Evolutionary conservation across 2,113 vertebrate species (phyloP).

Genomic region (Picathartes gymnocephalus): DNA sequence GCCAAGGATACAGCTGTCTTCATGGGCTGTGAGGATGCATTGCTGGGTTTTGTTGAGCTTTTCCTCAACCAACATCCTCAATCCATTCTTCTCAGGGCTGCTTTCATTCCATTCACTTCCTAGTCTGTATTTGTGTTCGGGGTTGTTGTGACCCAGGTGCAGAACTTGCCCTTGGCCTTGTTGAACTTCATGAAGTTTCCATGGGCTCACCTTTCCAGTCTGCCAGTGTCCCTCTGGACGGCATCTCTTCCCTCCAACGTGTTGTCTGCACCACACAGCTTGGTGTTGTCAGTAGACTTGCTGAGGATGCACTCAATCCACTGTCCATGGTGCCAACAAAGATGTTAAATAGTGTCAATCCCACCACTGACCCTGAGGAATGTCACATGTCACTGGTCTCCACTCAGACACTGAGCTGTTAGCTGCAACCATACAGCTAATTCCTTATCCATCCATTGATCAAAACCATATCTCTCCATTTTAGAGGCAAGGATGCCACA

Average conservation of each 20-base stretch:
- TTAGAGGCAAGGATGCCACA: not conserved
- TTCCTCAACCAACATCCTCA: not conserved
- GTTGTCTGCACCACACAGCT: not conserved
- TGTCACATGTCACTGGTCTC: not conserved
- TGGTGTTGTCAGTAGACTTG: not conserved
- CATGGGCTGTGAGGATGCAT: not conserved
- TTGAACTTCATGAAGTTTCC: not conserved
- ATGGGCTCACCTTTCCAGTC: not conserved
- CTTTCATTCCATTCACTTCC: not conserved
- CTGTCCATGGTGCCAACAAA: not conserved
- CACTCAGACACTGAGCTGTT: not conserved
- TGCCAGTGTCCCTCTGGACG: not conserved
- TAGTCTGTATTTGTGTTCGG: not conserved
- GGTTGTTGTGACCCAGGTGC: accelerated
- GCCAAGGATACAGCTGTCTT: not conserved
- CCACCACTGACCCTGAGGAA: not conserved
- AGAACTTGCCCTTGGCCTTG: not conserved
- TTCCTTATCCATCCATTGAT: not conserved
- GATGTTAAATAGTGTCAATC: accelerated
- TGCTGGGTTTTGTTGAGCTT: not conserved
- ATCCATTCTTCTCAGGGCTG: not conserved
- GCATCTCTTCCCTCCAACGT: not conserved
- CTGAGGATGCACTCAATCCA: not conserved
- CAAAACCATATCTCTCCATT: not conserved
- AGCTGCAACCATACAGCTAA: not conserved